A percentile compares a stretch with the other conserved stretches of the same genome.
These are phyloP conservation scores for Andrena praecox DNA, from an alignment of 2,888 invertebrate species.

Conservation along the genomic window DNA sequence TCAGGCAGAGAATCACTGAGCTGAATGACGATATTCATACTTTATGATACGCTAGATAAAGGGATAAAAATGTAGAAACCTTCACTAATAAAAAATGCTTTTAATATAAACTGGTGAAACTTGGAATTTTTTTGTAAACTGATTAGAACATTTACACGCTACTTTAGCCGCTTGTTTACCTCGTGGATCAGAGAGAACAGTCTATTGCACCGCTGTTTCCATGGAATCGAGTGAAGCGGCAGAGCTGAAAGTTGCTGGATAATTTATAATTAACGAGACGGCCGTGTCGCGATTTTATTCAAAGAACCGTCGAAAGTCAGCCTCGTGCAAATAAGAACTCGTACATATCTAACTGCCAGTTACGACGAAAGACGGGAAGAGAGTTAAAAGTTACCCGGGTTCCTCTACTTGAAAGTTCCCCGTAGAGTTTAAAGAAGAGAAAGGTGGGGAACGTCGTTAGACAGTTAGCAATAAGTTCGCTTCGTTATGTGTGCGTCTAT, in stretches of 20 bases:
- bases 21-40: no score
- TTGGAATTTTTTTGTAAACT: no score
- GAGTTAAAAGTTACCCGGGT: constrained; percentile 57
- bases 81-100: no score
- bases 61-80: no score
- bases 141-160: no score
- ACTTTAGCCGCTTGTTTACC: no score
- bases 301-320: constrained; percentile 40
- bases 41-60: no score
- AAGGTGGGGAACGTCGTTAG: constrained; percentile 34
- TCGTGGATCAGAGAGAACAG: background rate
- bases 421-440: constrained; percentile 12
- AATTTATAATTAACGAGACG: constrained; percentile 29
- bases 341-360: constrained; percentile 43
- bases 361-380: constrained; percentile 19
- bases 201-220: no score
- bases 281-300: constrained; percentile 27
- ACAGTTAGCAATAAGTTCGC: constrained; percentile 47
- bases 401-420: constrained; percentile 32
- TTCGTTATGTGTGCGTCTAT: constrained; percentile 28
- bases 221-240: background rate
- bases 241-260: background rate
- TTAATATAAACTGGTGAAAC: no score
- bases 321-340: constrained; percentile 46
- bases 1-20: no score